Evolutionary conservation across 2,797 vertebrate genomes (phyloP), one percentile per base, ranked within the genome.

Genomic region (Hoplostethus atlanticus): DNA sequence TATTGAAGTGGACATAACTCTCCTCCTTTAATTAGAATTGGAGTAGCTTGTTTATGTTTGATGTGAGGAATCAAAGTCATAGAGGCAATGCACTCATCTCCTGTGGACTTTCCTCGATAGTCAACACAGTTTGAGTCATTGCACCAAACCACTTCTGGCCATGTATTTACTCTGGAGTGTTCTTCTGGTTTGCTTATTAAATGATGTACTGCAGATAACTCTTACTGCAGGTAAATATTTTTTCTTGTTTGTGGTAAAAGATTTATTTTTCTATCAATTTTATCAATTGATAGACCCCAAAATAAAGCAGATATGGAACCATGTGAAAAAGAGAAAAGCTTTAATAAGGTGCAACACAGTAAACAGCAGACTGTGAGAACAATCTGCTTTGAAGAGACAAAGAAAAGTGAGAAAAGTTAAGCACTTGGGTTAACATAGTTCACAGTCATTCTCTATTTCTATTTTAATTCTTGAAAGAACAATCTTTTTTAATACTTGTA

Each of bases 121-220:
- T 48, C 21, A 21, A 54, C 53, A 63, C 53, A 63, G 36, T 75
- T 53, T 40, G 38, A 40, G 3, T 40, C 2, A 40, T 40, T 40
- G 38, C 4, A 61, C 40, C 13, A 47, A 46, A 51, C 42, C 47
- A 62, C 42, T n/a, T 65, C 25, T 11, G n/a, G 54, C 21, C 21
- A 21, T 21, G 56, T 30, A 54, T 68, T 71, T 53, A 71, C 55
- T 64, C 31, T 61, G 42, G 60, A 6, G 1, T 40, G 1, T 60
- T 44, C 31, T 12, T 63, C 30, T 54, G 30, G 15, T 10, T 68
- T 72, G 40, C 68, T 84, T 74, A 75, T 50, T 58, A 17, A 62
- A 59, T 16, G 12, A 16, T 40, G 6, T 40, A 40, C 38, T 40
- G 13, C 44, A 3, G 44, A 47, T 47, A 47, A 4, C 13, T 15